These are phyloP conservation scores for Oligia strigilis DNA, from an alignment of 2,888 invertebrate genomes.

Conservation along the genomic window DNA sequence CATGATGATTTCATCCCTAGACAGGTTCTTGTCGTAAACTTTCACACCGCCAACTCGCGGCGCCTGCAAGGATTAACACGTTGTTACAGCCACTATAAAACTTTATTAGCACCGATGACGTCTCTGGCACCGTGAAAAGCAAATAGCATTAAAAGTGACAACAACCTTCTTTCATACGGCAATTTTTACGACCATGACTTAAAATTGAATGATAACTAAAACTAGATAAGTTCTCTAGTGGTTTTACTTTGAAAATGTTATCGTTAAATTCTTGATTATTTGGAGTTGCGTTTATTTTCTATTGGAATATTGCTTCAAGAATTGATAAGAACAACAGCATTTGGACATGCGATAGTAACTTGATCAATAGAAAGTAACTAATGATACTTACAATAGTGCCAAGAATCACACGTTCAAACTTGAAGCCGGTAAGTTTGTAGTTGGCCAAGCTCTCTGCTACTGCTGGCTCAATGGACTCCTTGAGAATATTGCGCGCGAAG, in stretches of 20 bases:
- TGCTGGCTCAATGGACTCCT: slow-evolving; percentile 96
- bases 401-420: slow-evolving; percentile 98
- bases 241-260: slow-evolving; percentile 6
- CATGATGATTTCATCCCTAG: slow-evolving; percentile 98
- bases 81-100: slow-evolving; percentile 41
- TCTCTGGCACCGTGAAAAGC: slow-evolving; percentile 24
- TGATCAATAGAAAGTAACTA: background rate
- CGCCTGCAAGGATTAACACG: slow-evolving; percentile 91
- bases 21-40: slow-evolving; percentile 98
- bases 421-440: slow-evolving; percentile 97
- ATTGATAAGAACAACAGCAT: background rate
- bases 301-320: slow-evolving; percentile 4
- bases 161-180: slow-evolving; percentile 8
- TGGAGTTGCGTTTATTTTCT: slow-evolving; percentile 4
- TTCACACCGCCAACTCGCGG: slow-evolving; percentile 98
- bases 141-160: slow-evolving; percentile 21
- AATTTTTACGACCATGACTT: slow-evolving; percentile 23
- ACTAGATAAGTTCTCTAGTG: slow-evolving; percentile 19
- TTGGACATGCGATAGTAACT: slow-evolving; percentile 29
- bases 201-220: slow-evolving; percentile 18
- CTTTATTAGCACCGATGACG: slow-evolving; percentile 45
- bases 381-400: slow-evolving; percentile 96
- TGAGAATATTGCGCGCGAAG: slow-evolving; percentile 95
- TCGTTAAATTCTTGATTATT: slow-evolving; percentile 19
- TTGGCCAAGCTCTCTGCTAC: slow-evolving; percentile 95